Evolutionary conservation across 2,888 invertebrate species (phyloP), one percentile per base, ranked within the genome.

Genomic region (Phymatocera aterrima): DNA sequence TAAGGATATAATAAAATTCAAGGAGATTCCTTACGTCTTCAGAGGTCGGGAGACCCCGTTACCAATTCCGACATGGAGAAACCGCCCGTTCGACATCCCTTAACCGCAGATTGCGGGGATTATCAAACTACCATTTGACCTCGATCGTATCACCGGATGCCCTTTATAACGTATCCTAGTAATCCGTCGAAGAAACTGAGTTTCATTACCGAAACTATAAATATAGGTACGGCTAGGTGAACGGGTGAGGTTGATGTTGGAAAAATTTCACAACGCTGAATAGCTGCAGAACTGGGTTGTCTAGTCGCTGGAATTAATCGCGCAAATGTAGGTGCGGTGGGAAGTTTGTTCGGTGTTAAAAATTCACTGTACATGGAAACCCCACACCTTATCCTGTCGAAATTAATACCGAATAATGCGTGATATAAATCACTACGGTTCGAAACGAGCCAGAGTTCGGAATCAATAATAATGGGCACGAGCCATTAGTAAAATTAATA

Each of bases 401-500:
- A 75, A 75, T 75, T 75, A 75, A 75, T 75, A 57, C 57, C 57
- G 75, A 89, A 88, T 90, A 90, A 90, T 88, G 89, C 85, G 87
- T 24, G 83, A 86, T 87, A 90, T 90, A 90, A 90, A 90, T 90
- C 90, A 90, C 85, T 82, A 80, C 77, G 80, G 84, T 85, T 85
- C 85, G 85, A 85, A 87, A 85, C 86, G 87, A 84, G 85, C 79
- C 80, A 79, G 51, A 65, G 48, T 70, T 77, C 86, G 88, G 88
- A 90, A 90, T 90, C 90, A 90, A 90, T 90, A 90, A 90, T 90
- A 90, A 90, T 90, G 90, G 89, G 89, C 89, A 90, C 87, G 87
- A 86, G 90, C 90, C 90, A 90, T 90, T 90, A 90, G 90, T 90
- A 90, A 90, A 90, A 90, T 90, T 90, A 90, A 90, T 90, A 90